Base-by-base conservation (phyloP, 2,888 invertebrate species). In the Dicycla oo region DNA sequence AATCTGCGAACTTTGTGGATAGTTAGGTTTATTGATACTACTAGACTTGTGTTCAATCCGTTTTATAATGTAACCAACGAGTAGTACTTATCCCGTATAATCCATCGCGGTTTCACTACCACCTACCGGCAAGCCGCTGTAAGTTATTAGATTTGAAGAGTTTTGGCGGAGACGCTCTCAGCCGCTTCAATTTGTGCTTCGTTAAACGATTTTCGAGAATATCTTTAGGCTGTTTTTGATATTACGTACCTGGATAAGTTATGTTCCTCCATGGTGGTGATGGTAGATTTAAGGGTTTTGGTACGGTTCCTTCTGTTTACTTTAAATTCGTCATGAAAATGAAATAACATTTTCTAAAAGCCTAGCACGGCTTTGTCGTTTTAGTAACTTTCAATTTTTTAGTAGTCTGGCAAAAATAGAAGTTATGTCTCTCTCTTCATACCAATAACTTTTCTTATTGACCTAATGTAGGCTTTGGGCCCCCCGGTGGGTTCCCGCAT, bases 101-200 rank as follows among this genome's bases (percentile, higher is more conserved):
- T 89, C 84, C 82, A 61, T 69, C 75, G 78, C 80, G 84, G 85
- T 81, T 82, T 82, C 80, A 82, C 73, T 76, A 62, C 73, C 60
- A 76, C 71, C 65, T 69, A 62, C 71, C 61, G 78, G 68, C 66
- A 69, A 77, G 75, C 82, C 73, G 79, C 80, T 80, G 77, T 78
- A 86, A 87, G 80, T 89, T 91, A 91, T 91, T 91, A 89, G 91
- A 91, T 91, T 88, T 91, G 82, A 90, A 91, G 91, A 91, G 90
- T 90, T 90, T 88, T 81, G 87, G 86, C 78, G 78, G 68, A 85
- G 87, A 87, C 84, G 88, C 88, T 87, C 88, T 86, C 87, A 70
- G 81, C 86, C 86, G 84, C 86, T 84, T 87, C 88, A 88, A 88
- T 87, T 88, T 89, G 82, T 85, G 85, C 82, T 86, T 84, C 85